Evolutionary conservation across 2,797 vertebrate species (phyloP).

Genomic region (Fundulus diaphanus): DNA sequence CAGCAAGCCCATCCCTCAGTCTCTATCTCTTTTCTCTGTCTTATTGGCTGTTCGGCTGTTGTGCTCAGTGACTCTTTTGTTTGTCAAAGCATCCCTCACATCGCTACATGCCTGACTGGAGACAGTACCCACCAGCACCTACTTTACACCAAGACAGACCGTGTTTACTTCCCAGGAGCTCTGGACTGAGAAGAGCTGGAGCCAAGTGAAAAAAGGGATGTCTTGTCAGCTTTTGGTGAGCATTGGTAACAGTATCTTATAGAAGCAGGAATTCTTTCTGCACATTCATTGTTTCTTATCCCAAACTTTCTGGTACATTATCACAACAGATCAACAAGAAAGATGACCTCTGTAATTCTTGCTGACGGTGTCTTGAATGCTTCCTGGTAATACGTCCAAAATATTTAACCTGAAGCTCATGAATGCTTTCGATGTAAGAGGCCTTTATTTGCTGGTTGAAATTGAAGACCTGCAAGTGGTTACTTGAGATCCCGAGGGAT

Average conservation of each 20-base stretch:
- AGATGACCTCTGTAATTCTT: conserved; percentile 34
- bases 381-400: conserved; percentile 36
- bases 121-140: conserved; percentile 76
- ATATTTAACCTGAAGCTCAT: conserved; percentile 50
- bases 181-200: conserved; percentile 29
- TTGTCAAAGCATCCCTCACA: conserved; percentile 69
- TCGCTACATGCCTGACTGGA: conserved; percentile 74
- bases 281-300: neutral
- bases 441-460: conserved; percentile 52
- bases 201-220: conserved; percentile 13
- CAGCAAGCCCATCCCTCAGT: conserved; percentile 36
- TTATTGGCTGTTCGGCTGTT: conserved; percentile 68
- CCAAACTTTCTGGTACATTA: conserved; percentile 14
- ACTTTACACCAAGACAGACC: conserved; percentile 57
- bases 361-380: conserved; percentile 39
- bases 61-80: conserved; percentile 81
- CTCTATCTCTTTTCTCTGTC: conserved; percentile 46
- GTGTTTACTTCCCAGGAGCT: conserved; percentile 40
- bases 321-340: conserved; percentile 35
- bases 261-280: neutral
- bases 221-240: conserved; percentile 46
- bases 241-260: conserved; percentile 11
- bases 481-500: conserved; percentile 61
- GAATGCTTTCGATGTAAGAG: conserved; percentile 47
- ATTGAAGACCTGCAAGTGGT: conserved; percentile 60